These are phyloP conservation scores for Torymus auratus DNA, from an alignment of 2,888 invertebrate species.

Conservation along the genomic window DNA sequence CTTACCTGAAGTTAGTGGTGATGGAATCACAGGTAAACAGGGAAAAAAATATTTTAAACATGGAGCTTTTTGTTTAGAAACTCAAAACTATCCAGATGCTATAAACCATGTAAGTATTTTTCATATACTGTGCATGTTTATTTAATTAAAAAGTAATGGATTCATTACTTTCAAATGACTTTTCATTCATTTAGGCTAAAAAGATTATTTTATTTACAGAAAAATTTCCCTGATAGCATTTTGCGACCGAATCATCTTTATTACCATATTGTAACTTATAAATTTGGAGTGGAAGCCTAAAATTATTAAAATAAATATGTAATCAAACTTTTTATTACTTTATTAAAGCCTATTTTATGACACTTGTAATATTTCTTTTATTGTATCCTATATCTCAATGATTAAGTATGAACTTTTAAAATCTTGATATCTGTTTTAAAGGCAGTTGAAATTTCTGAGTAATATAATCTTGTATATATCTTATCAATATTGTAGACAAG, in stretches of 20 bases:
- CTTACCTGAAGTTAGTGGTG: slow-evolving; percentile 80
- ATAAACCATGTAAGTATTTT: slow-evolving; percentile 84
- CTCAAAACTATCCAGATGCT: slow-evolving; percentile 95
- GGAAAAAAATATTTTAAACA: slow-evolving; percentile 85
- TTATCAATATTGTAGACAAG: neutral
- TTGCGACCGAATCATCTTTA: slow-evolving; percentile 86
- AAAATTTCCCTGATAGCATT: slow-evolving; percentile 86
- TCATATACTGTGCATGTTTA: no score
- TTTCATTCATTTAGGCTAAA: neutral
- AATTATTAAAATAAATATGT: slow-evolving; percentile 26
- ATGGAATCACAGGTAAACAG: slow-evolving; percentile 83
- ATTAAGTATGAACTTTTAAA: neutral
- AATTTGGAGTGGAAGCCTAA: slow-evolving; percentile 80
- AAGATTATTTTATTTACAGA: slow-evolving; percentile 76
- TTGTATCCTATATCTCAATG: neutral
- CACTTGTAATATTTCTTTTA: neutral
- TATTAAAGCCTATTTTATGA: slow-evolving; percentile 20
- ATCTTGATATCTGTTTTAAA: neutral
- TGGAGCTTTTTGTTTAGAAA: slow-evolving; percentile 91
- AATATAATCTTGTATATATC: neutral
- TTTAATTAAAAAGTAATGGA: no score
- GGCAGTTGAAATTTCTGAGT: neutral
- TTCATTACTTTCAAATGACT: neutral
- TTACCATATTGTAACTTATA: slow-evolving; percentile 84
- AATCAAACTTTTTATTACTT: slow-evolving; percentile 16